These are phyloP conservation scores for Vannuccia rotundouncinata DNA, from an alignment of 2,888 invertebrate species.

Conservation along the genomic window DNA sequence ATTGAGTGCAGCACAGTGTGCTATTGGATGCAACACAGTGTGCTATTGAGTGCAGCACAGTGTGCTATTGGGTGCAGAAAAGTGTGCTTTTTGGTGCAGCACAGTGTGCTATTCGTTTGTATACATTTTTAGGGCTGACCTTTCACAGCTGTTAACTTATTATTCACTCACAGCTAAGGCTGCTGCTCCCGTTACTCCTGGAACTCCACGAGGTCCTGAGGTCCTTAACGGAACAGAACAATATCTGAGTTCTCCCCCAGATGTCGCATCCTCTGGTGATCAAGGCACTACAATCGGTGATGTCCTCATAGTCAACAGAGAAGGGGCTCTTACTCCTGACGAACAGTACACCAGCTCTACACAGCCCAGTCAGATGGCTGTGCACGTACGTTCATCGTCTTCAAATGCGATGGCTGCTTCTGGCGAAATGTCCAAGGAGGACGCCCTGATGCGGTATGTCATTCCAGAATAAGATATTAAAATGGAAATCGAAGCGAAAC, in stretches of 20 bases:
- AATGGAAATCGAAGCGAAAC: too few species aligned
- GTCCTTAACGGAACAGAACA: neutral
- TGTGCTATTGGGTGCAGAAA: too few species aligned
- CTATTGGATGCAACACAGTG: too few species aligned
- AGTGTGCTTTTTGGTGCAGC: too few species aligned
- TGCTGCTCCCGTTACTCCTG: neutral
- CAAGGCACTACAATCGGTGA: neutral
- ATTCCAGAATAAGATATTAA: too few species aligned
- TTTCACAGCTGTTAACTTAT: too few species aligned
- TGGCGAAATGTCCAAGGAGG: neutral
- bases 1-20: too few species aligned
- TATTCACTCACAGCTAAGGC: too few species aligned
- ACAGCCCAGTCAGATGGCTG: slow-evolving; percentile 6
- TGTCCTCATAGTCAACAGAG: slow-evolving; percentile 2
- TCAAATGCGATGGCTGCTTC: neutral
- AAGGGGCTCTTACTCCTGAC: slow-evolving; percentile 26
- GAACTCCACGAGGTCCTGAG: neutral
- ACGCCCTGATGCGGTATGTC: neutral
- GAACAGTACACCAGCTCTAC: neutral
- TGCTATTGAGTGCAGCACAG: too few species aligned
- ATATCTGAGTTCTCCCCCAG: neutral
- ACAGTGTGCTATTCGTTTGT: too few species aligned
- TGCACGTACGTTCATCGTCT: neutral
- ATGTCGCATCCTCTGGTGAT: neutral
- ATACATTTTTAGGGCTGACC: too few species aligned